A percentile compares a stretch with the other conserved stretches of the same genome.
These are phyloP conservation scores for Cathartes aura DNA, from an alignment of 2,113 vertebrate species.

Conservation along the genomic window DNA sequence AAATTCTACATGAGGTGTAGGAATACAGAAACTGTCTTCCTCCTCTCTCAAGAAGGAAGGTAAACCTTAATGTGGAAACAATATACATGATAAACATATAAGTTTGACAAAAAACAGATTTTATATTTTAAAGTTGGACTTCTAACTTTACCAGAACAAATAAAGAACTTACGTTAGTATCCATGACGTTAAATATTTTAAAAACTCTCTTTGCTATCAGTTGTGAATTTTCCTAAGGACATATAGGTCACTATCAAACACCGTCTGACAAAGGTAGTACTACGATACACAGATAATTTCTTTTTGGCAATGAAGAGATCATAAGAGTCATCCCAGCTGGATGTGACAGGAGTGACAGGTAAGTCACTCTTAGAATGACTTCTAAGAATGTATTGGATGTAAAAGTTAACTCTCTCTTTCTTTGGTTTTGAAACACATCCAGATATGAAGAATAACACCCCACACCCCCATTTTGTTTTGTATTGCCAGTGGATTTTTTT, in stretches of 20 bases:
- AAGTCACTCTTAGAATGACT: neutral
- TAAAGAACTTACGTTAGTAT: neutral
- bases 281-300: conserved; percentile 15
- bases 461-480: neutral
- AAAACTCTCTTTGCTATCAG: neutral
- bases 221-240: neutral
- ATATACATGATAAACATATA: neutral
- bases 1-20: neutral
- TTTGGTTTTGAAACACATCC: neutral
- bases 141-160: neutral
- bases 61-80: neutral
- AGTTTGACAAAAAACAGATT: neutral
- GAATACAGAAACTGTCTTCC: neutral
- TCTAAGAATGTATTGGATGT: neutral
- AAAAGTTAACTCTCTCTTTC: neutral
- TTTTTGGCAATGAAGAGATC: conserved; percentile 6
- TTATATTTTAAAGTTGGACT: neutral
- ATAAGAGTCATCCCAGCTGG: neutral
- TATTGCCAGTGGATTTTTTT: neutral
- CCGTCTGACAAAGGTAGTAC: neutral
- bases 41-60: neutral
- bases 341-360: neutral
- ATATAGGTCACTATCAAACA: neutral
- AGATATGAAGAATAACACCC: neutral
- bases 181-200: neutral